Evolutionary conservation across 2,797 vertebrate species (phyloP), one percentile per base, ranked within the genome.

Genomic region (Sebastes trivittatus): DNA sequence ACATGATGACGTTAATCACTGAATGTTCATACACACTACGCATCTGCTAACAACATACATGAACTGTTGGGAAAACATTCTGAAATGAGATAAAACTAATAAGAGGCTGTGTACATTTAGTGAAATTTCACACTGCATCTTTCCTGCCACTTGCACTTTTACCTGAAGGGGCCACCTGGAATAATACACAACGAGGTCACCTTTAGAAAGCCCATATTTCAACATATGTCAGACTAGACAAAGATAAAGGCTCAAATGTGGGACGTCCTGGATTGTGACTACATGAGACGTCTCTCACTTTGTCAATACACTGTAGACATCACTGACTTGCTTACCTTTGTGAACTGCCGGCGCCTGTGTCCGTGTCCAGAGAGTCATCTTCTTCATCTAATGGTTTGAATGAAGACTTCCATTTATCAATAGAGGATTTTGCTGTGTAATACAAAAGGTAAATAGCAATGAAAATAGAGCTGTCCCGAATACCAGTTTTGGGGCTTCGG

Each of bases 321-420:
- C 52, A 52, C n/a, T 22, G 16, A 64, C 6, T 30, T 27, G 16
- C 77, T 73, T 82, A 90, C 90, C 54, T 84, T 61, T 90, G 81
- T 75, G 77, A 55, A 71, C 46, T 56, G 64, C 34, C 59, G 4
- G 58, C 42, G 62, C 34, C 75, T 63, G 77, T 25, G 23, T 89
- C 88, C 5, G 75, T 25, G 23, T 89, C 88, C 5, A 72, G 46
- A 62, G 80, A 75, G 29, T 25, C 52, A 1, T 68, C 64, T 4
- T 76, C 22, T 0, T 58, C 68, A 6, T 25, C 87, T 2, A 89
- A 0, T 25, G 80, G 83, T 80, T 70, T 77, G 68, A 94, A 94
- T 30, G 94, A 87, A 9, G 92, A 87, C 68, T 49, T 93, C 94
- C 93, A 95, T 84, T 78, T 91, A 20, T 0, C 6, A 55, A 2